These are phyloP conservation scores for Sylvia borin DNA, from an alignment of 2,797 vertebrate genomes.

Conservation along the genomic window DNA sequence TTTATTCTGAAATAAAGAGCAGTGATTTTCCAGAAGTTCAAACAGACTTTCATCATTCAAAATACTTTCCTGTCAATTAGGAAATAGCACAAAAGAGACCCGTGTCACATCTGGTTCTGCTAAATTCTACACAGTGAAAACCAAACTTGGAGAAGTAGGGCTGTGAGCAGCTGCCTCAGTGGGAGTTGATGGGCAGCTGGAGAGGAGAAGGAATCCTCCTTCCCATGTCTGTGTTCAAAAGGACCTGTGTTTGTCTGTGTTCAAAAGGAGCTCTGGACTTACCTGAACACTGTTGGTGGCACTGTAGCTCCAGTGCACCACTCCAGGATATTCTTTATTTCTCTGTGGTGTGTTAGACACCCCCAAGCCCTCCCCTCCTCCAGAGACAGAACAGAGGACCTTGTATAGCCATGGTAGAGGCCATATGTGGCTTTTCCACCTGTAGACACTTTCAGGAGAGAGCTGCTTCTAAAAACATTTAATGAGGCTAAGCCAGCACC, in stretches of 20 bases:
- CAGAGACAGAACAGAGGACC: background rate
- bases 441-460: background rate
- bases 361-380: background rate
- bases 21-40: background rate
- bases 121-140: background rate
- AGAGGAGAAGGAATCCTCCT: background rate
- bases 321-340: background rate
- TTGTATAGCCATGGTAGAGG: background rate
- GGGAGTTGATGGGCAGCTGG: background rate
- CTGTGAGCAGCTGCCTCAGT: background rate
- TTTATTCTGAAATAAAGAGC: constrained; percentile 2
- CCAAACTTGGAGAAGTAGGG: background rate
- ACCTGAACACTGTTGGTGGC: background rate
- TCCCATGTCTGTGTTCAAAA: background rate
- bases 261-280: background rate
- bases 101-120: background rate
- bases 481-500: background rate
- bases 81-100: background rate
- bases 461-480: background rate
- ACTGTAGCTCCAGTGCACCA: background rate
- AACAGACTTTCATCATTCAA: background rate
- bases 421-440: background rate
- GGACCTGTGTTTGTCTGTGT: background rate
- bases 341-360: background rate
- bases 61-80: background rate